Conservation (phyloP, 2,113 vertebrate genomes). For the Carassius auratus region DNA sequence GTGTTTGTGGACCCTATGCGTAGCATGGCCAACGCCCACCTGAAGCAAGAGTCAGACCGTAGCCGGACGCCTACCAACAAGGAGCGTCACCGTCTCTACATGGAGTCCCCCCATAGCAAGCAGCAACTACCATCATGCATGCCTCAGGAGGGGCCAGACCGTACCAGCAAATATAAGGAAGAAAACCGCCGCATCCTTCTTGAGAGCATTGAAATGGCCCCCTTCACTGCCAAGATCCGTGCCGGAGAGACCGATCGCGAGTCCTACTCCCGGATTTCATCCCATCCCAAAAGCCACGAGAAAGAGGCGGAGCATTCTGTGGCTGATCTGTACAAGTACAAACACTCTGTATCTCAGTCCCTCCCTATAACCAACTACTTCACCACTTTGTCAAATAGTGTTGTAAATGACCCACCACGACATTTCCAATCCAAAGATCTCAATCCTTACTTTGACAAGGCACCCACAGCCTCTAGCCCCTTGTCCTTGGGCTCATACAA, state of each 20-base stretch:
- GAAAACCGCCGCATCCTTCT: constrained; percentile 93
- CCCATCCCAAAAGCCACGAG: constrained; percentile 73
- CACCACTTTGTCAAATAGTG: constrained; percentile 93
- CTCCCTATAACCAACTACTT: constrained; percentile 93
- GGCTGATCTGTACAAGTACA: constrained; percentile 84
- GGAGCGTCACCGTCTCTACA: constrained; percentile 88
- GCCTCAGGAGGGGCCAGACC: constrained; percentile 80
- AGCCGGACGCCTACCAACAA: constrained; percentile 82
- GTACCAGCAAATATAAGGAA: constrained; percentile 91
- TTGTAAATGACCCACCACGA: constrained; percentile 93
- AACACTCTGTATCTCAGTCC: constrained; percentile 79
- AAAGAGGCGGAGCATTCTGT: constrained; percentile 79
- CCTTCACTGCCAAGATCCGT: constrained; percentile 90
- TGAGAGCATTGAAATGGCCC: constrained; percentile 95
- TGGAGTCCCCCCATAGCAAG: constrained; percentile 81
- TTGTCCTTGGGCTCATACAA: constrained; percentile 72
- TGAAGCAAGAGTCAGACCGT: constrained; percentile 86
- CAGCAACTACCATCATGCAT: constrained; percentile 70
- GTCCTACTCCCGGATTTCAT: constrained; percentile 78
- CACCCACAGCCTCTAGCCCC: constrained; percentile 72
- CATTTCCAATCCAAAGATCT: constrained; percentile 90
- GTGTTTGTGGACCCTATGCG: constrained; percentile 83
- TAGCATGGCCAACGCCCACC: constrained; percentile 76
- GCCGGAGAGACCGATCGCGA: constrained; percentile 79
- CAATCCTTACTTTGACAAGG: constrained; percentile 81